Base-by-base conservation (phyloP, 2,888 invertebrate genomes). In the Plusia festucae region DNA sequence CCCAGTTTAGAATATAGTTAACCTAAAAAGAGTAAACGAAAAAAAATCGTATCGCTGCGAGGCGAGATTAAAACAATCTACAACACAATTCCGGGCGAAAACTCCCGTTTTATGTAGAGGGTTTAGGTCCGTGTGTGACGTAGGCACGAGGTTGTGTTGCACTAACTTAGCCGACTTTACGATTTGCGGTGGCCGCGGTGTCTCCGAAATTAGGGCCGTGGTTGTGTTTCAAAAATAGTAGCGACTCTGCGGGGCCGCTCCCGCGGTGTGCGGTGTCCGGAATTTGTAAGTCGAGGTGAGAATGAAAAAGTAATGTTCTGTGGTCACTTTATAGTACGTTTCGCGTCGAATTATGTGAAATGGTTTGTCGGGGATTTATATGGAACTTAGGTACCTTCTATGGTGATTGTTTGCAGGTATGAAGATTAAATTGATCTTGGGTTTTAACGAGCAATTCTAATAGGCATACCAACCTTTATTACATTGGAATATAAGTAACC, bases 131-230 rank as follows among this genome's bases (percentile, higher is more conserved):
- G 34, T 30, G 63, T 66, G 67, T 64, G 67, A 70, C 46, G 58
- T 63, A 67, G 68, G 58, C 53, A 64, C 53, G 59, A 61, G 65
- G 54, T 56, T 61, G 56, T 59, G 68, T 62, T 70, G 78, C 68
- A 79, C 71, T 79, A 79, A 79, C 63, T 80, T 78, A 79, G 68
- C 58, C 54, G 68, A 79, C 68, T 79, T 79, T 79, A 79, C 81
- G 81, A 78, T 78, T 75, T 78, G 79, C 61, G 81, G 81, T 60
- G 67, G 57, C 44, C 62, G 67, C 78, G 72, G 78, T 74, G 81
- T 80, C 81, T 72, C 81, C 75, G 60, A 79, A 79, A 79, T 78
- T 79, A 80, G 81, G 78, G 56, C 65, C 64, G 68, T 65, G 81
- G 78, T 70, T 70, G 66, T 79, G 75, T 80, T 80, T 73, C 65